A percentile compares a stretch with the other conserved stretches of the same genome.
Conservation (phyloP, 1,140 invertebrate genomes). For the Drosophila sucinea region DNA sequence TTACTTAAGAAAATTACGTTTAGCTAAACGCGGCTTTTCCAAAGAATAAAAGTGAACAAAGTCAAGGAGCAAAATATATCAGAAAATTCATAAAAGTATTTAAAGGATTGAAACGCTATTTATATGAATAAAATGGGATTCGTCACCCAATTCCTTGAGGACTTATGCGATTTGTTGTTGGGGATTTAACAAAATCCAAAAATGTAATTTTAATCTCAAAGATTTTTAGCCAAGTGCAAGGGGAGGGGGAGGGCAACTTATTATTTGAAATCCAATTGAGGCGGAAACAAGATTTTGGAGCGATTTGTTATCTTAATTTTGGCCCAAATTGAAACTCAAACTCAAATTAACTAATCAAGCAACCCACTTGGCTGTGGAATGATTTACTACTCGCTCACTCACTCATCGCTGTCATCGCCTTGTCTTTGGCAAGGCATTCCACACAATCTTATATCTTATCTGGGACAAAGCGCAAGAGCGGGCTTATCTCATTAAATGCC, state of each 20-base stretch:
- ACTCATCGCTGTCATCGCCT: conserved; percentile 36
- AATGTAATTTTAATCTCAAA: no score
- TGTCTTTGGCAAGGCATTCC: conserved; percentile 43
- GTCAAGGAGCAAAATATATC: no score
- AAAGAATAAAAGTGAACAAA: not conserved
- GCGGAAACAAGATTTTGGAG: not conserved
- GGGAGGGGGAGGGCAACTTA: not conserved
- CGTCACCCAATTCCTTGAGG: no score
- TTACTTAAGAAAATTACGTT: conserved; percentile 1
- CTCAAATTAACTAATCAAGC: conserved; percentile 37
- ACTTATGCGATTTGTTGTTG: no score
- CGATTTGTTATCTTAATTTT: conserved; percentile 14
- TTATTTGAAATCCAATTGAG: not conserved
- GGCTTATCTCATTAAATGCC: conserved; percentile 77
- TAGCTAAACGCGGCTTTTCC: not conserved
- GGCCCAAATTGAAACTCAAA: conserved; percentile 10
- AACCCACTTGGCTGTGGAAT: conserved; percentile 37
- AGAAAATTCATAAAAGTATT: no score
- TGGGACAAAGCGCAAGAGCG: conserved; percentile 56
- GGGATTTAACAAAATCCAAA: no score
- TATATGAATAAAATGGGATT: no score
- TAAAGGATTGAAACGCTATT: no score
- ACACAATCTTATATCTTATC: conserved; percentile 53
- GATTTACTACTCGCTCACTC: conserved; percentile 43
- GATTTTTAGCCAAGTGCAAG: no score